Evolutionary conservation across 1,140 invertebrate species (phyloP), one percentile per base, ranked within the genome.

Genomic region (Bacillus rossius): DNA sequence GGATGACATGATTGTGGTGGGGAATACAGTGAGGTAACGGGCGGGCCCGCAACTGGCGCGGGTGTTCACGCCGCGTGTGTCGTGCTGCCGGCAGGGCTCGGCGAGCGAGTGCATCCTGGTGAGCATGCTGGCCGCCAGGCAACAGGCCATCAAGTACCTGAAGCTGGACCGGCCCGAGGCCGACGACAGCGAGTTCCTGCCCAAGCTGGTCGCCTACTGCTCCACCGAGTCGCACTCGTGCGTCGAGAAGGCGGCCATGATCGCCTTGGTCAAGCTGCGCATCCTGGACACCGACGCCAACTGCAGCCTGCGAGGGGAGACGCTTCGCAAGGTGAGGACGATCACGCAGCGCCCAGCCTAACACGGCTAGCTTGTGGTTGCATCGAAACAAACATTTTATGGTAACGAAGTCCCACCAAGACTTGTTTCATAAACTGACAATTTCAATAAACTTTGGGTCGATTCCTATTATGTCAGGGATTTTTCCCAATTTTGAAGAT

Each of bases 201-300:
- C 92, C 13, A 84, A 86, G 67, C 73, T 97, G n/a, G 92, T 97
- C 34, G 92, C 89, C 10, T 88, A 86, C 59, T 86, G 83, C 62
- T 87, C 80, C 16, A 84, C 84, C 49, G 87, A 96, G 75, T 88
- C 93, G 2, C 94, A 97, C 74, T 95, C 92, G 0, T 94, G 90
- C 67, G 89, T 96, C 1, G 92, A 98, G 76, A 98, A 97, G 71
- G 93, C 94, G 7, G 92, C 91, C 8, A 94, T 94, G 83, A 93
- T 97, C 66, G 82, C 86, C 17, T 79, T 95, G 61, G 89, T 97
- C 1, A 94, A 94, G 69, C 76, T 97, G 40, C 76, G 91, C 54
- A 89, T 95, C 26, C 75, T 97, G 16, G 91, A 95, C 45, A 87
- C 92, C 0, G 94, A 97, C 67, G 87, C 89, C 22, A 84, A 87